Evolutionary conservation across 2,113 vertebrate species (phyloP), one percentile per base, ranked within the genome.

Genomic region (Pangasianodon hypophthalmus): DNA sequence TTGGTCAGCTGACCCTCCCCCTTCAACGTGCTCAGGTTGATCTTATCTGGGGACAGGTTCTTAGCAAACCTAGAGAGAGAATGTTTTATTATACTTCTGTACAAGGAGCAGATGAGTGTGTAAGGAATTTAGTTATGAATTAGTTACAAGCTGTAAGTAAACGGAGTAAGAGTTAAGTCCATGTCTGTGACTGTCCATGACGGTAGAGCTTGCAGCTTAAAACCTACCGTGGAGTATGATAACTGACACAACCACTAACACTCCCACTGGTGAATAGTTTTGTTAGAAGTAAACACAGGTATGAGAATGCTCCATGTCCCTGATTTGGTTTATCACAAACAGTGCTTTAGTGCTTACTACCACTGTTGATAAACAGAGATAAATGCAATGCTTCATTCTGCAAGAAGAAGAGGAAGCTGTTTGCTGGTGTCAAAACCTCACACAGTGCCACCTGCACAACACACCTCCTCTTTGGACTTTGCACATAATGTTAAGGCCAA

Each of bases 1-100:
- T 99, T 99, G 93, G 98, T 99, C 93, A 99, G 95, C 92, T 99
- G 98, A 83, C 98, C 98, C 95, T 99, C 98, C 19, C 98, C 98
- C 92, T 99, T 99, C 85, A 99, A 95, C 0, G 98, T 99, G 94
- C 98, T 99, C 92, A 99, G 94, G 94, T 99, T 99, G 95, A 99
- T 99, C 96, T 99, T 99, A 95, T 99, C 98, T 85, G 98, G 98
- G 7, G 98, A 99, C 91, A 99, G 96, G 95, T 99, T 99, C 96
- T 99, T 99, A 88, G 98, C 98, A 96, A 99, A 99, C 95, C 98
- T 99, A 93, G 88, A 84, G 62, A n/a, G 80, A 81, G 73, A 3
- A 37, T 37, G 1, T 37, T 37, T 37, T 21, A 6, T 24, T 44
- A 44, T 21, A 75, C 19, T 44, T 75, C 18, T 44, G 11, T 73